Conservation (phyloP, 2,797 vertebrate genomes). For the Alcedo quadribrachys region DNA sequence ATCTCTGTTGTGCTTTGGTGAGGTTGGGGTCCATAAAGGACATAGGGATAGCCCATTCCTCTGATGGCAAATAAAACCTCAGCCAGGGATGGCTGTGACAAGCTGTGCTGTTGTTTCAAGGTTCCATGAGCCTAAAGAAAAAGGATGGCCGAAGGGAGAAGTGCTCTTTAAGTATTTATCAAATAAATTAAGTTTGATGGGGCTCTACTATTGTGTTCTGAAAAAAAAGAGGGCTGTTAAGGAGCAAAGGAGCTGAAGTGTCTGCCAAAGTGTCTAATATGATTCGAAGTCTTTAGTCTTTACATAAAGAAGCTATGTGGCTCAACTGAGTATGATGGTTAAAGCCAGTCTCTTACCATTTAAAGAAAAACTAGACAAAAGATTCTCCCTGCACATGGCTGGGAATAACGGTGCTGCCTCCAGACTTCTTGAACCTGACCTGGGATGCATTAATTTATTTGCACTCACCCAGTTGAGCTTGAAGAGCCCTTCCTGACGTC, state of each 20-base stretch:
- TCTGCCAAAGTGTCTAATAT: not conserved
- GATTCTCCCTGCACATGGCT: not conserved
- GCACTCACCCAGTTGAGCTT: fast-evolving
- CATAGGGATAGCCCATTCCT: not conserved
- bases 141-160: not conserved
- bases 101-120: not conserved
- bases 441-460: slow-evolving; percentile 3
- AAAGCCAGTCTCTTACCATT: not conserved
- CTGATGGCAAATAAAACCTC: not conserved
- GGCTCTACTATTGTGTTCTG: slow-evolving; percentile 10
- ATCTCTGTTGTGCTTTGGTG: not conserved
- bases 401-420: not conserved
- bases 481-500: not conserved
- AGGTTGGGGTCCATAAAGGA: not conserved
- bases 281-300: slow-evolving; percentile 11
- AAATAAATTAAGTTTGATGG: slow-evolving; percentile 14
- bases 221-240: not conserved
- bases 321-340: not conserved
- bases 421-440: not conserved
- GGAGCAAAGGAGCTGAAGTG: not conserved
- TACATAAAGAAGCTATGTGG: not conserved
- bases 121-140: not conserved
- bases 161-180: slow-evolving; percentile 2
- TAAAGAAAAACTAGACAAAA: slow-evolving; percentile 31
- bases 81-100: not conserved